Base-by-base conservation (phyloP, 2,113 vertebrate genomes). In the Riparia riparia region DNA sequence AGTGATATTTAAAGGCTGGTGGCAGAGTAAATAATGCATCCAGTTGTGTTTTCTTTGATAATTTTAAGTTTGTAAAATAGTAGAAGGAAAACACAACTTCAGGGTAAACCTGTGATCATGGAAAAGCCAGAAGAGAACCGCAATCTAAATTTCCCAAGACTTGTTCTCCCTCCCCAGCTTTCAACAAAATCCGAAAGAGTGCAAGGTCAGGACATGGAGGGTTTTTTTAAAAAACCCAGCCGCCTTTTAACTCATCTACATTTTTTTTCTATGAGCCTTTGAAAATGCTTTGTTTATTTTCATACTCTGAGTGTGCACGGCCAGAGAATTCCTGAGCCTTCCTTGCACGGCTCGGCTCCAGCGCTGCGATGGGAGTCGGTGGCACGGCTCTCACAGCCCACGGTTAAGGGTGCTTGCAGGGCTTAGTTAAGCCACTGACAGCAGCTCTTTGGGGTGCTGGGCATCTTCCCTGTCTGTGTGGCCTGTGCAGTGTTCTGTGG, bases 1-100 rank as follows among this genome's bases (percentile, higher is more conserved):
- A 97, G 76, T 77, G 95, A 96, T 96, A 95, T 92, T 97, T 97
- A 87, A 97, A 89, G 93, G 64, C 90, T 93, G 61, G 41, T 90
- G 50, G 76, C 65, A 88, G 86, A 93, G 88, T 81, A 88, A 96
- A 94, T 95, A 93, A 91, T 89, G 82, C 83, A 90, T 86, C 74
- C 80, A 12, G 34, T 82, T 73, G 12, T 70, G 22, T 63, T 74
- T 77, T 60, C 89, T 66, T 88, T 77, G 61, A 51, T 68, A 72
- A 95, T 79, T 90, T 88, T 69, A 34, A 56, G 45, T 86, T 85
- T 71, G 81, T 82, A 54, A 56, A 96, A 58, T 56, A 80, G 11
- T 9, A 29, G 45, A 57, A 54, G 54, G 32, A 70, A 83, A 86
- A 7, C 29, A 31, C 60, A 51, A 39, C 76, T 91, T 60, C 61